These are phyloP conservation scores for Triplophysa bombifrons DNA, from an alignment of 2,797 vertebrate genomes.

Conservation along the genomic window DNA sequence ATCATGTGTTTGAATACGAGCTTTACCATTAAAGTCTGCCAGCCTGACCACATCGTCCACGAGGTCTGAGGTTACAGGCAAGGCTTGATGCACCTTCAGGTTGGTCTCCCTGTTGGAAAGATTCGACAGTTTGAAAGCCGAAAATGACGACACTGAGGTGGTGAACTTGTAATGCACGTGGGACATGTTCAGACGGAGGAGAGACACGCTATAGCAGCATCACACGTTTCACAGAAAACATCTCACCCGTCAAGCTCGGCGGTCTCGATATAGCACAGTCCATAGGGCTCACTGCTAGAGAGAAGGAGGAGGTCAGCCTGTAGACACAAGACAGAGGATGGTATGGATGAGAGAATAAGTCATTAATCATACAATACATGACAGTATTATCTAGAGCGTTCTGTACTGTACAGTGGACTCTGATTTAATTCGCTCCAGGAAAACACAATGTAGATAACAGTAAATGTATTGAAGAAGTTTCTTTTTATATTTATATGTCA, in stretches of 20 bases:
- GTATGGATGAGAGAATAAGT: not conserved
- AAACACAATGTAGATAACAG: not conserved
- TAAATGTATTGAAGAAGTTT: not conserved
- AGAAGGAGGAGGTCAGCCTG: constrained; percentile 89
- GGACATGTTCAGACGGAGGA: not conserved
- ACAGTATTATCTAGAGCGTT: constrained; percentile 10
- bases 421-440: not conserved
- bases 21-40: constrained; percentile 85
- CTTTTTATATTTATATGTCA: too few relatives aligned
- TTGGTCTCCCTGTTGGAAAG: constrained; percentile 81
- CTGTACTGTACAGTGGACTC: not conserved
- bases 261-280: constrained; percentile 88
- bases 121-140: constrained; percentile 2
- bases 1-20: constrained; percentile 30
- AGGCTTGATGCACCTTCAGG: constrained; percentile 85
- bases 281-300: constrained; percentile 86
- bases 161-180: not conserved
- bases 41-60: constrained; percentile 76
- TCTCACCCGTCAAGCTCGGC: constrained; percentile 89
- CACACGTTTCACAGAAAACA: constrained; percentile 28
- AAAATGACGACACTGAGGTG: not conserved
- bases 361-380: constrained; percentile 27
- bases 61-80: constrained; percentile 83
- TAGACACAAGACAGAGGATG: constrained; percentile 18
- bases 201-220: not conserved